These are phyloP conservation scores for Myrmecophaga tridactyla DNA, from an alignment of 2,113 vertebrate species.

Conservation along the genomic window DNA sequence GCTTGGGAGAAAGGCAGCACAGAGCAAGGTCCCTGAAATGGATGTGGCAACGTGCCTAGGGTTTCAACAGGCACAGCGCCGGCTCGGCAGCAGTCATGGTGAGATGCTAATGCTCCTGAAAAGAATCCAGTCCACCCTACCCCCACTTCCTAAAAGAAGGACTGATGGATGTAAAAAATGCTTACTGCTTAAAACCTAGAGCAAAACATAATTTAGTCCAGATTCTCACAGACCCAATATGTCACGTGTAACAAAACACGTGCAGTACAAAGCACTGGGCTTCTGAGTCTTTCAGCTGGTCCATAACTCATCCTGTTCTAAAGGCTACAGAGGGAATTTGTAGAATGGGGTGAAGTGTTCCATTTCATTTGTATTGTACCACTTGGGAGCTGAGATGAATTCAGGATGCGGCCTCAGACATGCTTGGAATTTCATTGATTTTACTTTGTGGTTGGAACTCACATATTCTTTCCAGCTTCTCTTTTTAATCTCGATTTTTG, in stretches of 20 bases:
- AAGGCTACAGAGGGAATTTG: conserved; percentile 65
- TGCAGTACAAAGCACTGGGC: background rate
- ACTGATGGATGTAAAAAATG: conserved; percentile 29
- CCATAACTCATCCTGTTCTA: conserved; percentile 53
- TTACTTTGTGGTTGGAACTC: conserved; percentile 39
- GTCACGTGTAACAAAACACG: conserved; percentile 57
- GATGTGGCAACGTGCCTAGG: background rate
- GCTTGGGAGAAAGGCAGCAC: conserved; percentile 22
- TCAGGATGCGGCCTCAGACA: conserved; percentile 45
- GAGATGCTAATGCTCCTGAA: background rate
- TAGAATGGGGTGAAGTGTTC: conserved; percentile 66
- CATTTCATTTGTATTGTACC: conserved; percentile 60
- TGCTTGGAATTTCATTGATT: conserved; percentile 60
- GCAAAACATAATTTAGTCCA: conserved; percentile 45
- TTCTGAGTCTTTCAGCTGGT: conserved; percentile 39
- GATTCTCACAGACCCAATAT: conserved; percentile 16
- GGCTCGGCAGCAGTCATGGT: background rate
- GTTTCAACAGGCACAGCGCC: conserved; percentile 26
- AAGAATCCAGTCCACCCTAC: background rate
- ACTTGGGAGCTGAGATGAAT: conserved; percentile 59
- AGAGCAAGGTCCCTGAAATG: conserved; percentile 39
- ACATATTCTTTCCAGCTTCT: background rate
- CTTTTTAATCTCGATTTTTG: conserved; percentile 8
- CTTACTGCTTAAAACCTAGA: conserved; percentile 19
- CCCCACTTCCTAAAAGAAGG: background rate